phyloP scores from a whole-genome alignment of 2,888 invertebrate species.

The Tachystola acroxantha region DNA sequence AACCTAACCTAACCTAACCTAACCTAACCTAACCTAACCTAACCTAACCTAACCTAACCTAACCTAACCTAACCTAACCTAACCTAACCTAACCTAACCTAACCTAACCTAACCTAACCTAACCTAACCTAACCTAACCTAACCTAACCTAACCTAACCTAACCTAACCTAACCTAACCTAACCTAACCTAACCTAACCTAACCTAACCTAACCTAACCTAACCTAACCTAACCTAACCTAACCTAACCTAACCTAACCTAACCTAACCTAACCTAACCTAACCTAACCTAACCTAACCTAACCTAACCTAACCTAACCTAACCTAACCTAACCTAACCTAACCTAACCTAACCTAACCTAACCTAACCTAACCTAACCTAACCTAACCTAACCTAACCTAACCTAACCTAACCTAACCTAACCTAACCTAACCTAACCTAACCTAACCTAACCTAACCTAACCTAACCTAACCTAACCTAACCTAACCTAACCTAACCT shows the following conservation, averaged over 20 bases:
- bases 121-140: slow-evolving; percentile 14
- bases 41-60: slow-evolving; percentile 10
- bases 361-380: slow-evolving; percentile 11
- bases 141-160: slow-evolving; percentile 16
- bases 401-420: slow-evolving; percentile 15
- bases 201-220: slow-evolving; percentile 16
- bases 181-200: slow-evolving; percentile 15
- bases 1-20: slow-evolving; percentile 14
- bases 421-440: slow-evolving; percentile 14
- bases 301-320: not conserved
- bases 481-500: slow-evolving; percentile 14
- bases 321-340: not conserved
- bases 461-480: slow-evolving; percentile 12
- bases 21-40: not conserved
- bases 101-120: slow-evolving; percentile 12
- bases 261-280: slow-evolving; percentile 12
- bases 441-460: slow-evolving; percentile 14
- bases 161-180: slow-evolving; percentile 13
- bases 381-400: slow-evolving; percentile 16
- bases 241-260: slow-evolving; percentile 15
- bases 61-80: slow-evolving; percentile 15
- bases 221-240: slow-evolving; percentile 13
- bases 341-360: slow-evolving; percentile 5
- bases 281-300: not conserved
- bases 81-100: not conserved